Evolutionary conservation across 2,888 invertebrate species (phyloP).

Genomic region (Lasius fuliginosus): DNA sequence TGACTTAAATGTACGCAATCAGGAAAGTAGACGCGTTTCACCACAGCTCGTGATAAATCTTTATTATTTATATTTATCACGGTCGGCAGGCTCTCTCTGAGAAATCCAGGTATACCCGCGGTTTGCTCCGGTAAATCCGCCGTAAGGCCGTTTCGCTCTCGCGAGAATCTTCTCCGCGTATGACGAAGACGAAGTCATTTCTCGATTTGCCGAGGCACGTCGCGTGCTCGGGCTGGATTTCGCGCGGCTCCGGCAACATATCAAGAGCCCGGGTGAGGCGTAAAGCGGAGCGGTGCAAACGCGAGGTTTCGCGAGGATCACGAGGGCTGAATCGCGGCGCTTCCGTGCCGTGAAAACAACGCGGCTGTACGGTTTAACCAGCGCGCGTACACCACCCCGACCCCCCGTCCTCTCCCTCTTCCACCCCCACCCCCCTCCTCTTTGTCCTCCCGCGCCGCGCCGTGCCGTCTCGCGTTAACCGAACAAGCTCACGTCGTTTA

Average conservation of each 20-base stretch:
- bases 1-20: slow-evolving; percentile 5
- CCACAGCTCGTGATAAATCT: slow-evolving; percentile 37
- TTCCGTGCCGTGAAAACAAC: slow-evolving; percentile 55
- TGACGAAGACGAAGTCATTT: slow-evolving; percentile 56
- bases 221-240: slow-evolving; percentile 53
- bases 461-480: slow-evolving; percentile 48
- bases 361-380: slow-evolving; percentile 53
- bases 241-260: slow-evolving; percentile 37
- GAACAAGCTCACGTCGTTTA: slow-evolving; percentile 76
- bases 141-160: slow-evolving; percentile 29
- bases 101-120: slow-evolving; percentile 39
- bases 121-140: slow-evolving; percentile 48
- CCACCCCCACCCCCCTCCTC: background rate
- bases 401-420: background rate
- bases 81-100: background rate
- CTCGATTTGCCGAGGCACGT: slow-evolving; percentile 56
- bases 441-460: slow-evolving; percentile 9
- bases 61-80: slow-evolving; percentile 38
- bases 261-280: slow-evolving; percentile 38
- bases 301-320: slow-evolving; percentile 57
- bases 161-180: slow-evolving; percentile 34
- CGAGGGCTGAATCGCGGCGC: slow-evolving; percentile 54
- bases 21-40: slow-evolving; percentile 11
- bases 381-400: slow-evolving; percentile 48
- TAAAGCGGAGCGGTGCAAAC: slow-evolving; percentile 43